Percentiles rank a stretch among this genome's conserved stretches.
phyloP scores from a whole-genome alignment of 2,797 vertebrate species.

The Tokudaia tokunoshimensis region DNA sequence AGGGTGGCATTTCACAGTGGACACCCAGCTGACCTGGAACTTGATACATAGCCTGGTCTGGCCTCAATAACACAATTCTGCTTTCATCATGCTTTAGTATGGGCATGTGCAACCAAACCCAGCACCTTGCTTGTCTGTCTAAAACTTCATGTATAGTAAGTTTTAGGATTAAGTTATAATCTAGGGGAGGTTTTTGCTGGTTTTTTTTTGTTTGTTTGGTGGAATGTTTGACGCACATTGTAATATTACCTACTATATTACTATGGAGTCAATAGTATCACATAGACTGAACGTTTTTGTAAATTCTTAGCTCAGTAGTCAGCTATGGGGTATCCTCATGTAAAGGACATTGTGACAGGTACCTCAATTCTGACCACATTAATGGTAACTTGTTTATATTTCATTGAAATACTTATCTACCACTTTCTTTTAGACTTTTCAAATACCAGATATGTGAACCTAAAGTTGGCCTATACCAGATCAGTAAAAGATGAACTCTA shows the following conservation, averaged over 20 bases:
- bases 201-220: background rate
- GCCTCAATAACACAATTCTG: background rate
- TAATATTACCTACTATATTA: background rate
- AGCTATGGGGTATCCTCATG: background rate
- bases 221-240: background rate
- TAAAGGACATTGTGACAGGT: slow-evolving; percentile 7
- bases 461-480: slow-evolving; percentile 15
- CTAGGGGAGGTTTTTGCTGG: background rate
- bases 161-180: slow-evolving; percentile 32
- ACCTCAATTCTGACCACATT: slow-evolving; percentile 41
- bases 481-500: slow-evolving; percentile 41
- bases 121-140: slow-evolving; percentile 33
- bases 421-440: slow-evolving; percentile 15
- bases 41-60: background rate
- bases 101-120: background rate
- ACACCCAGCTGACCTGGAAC: background rate
- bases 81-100: background rate
- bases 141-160: slow-evolving; percentile 13
- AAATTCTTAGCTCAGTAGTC: background rate
- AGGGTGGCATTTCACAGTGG: background rate
- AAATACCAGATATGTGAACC: background rate
- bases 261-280: slow-evolving; percentile 9
- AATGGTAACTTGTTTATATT: slow-evolving; percentile 1
- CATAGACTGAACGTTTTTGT: slow-evolving; percentile 10
- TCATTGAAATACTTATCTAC: slow-evolving; percentile 55